Conservation (phyloP, 2,797 vertebrate species). For the Liparis tanakae region DNA sequence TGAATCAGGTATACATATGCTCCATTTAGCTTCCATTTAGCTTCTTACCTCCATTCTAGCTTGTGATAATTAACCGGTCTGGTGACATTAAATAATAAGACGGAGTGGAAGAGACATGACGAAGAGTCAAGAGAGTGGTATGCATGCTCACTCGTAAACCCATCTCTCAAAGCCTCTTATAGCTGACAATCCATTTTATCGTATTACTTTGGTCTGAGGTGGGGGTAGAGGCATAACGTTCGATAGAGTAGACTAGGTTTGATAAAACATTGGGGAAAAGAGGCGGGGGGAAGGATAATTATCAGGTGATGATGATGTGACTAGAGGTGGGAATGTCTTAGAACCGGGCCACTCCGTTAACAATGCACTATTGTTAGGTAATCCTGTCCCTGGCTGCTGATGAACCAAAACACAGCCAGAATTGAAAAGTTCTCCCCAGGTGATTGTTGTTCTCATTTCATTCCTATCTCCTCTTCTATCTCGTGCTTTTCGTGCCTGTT, state of each 20-base stretch:
- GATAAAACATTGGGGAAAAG: neutral
- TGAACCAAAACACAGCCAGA: slow-evolving; percentile 39
- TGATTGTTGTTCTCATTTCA: slow-evolving; percentile 21
- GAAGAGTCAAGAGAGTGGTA: slow-evolving; percentile 23
- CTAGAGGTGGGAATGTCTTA: slow-evolving; percentile 29
- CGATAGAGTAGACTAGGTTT: neutral
- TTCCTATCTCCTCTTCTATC: slow-evolving; percentile 33
- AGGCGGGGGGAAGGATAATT: slow-evolving; percentile 1
- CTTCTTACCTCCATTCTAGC: slow-evolving; percentile 47
- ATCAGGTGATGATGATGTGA: slow-evolving; percentile 48
- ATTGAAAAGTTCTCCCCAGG: slow-evolving; percentile 39
- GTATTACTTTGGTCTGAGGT: slow-evolving; percentile 27
- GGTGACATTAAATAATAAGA: neutral
- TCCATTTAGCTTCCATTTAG: neutral
- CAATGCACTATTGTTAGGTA: slow-evolving; percentile 50
- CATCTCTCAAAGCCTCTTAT: slow-evolving; percentile 69
- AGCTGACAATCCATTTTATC: slow-evolving; percentile 37
- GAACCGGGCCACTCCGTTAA: slow-evolving; percentile 55
- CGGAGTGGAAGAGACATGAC: neutral
- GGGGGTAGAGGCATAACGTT: neutral
- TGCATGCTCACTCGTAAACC: slow-evolving; percentile 21
- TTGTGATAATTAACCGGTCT: slow-evolving; percentile 10
- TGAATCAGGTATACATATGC: neutral
- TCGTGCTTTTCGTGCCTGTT: slow-evolving; percentile 56
- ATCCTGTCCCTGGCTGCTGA: slow-evolving; percentile 16